A percentile compares a stretch with the other conserved stretches of the same genome.
phyloP scores from a whole-genome alignment of 2,888 invertebrate species.

The Strigamia crassipes region DNA sequence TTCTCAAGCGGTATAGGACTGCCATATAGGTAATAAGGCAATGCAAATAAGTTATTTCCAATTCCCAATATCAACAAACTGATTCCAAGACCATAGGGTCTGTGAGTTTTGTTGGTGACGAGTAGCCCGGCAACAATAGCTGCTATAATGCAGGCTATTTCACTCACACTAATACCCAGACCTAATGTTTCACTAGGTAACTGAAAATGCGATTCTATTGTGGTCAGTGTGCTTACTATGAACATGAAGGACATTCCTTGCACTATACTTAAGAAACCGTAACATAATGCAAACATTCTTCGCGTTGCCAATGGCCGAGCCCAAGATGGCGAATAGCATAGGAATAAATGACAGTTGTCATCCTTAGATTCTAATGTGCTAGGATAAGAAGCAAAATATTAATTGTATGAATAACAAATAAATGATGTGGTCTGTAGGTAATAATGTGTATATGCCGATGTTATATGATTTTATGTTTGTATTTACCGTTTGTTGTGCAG shows the following conservation, averaged over 20 bases:
- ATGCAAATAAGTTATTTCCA: not conserved
- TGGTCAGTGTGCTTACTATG: not conserved
- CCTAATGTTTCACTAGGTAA: not conserved
- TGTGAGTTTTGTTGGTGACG: not conserved
- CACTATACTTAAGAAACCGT: not conserved
- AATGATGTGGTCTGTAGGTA: no score
- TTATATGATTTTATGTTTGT: no score
- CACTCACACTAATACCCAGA: not conserved
- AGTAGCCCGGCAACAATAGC: not conserved
- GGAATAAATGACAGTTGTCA: not conserved
- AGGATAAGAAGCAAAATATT: not conserved
- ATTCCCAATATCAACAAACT: not conserved
- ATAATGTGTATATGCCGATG: no score
- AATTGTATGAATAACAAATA: no score
- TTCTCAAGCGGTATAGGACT: not conserved
- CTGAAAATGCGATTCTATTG: not conserved
- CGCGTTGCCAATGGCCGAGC: not conserved
- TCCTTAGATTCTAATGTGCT: not conserved
- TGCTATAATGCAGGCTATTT: not conserved
- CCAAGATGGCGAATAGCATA: not conserved
- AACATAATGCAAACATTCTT: not conserved
- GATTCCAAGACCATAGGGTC: not conserved
- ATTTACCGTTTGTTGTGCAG: no score
- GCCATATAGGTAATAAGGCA: not conserved
- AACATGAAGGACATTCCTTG: slow-evolving; percentile 4